A percentile compares a stretch with the other conserved stretches of the same genome.
Conservation (phyloP, 2,797 vertebrate species). For the Rhinophrynus dorsalis region DNA sequence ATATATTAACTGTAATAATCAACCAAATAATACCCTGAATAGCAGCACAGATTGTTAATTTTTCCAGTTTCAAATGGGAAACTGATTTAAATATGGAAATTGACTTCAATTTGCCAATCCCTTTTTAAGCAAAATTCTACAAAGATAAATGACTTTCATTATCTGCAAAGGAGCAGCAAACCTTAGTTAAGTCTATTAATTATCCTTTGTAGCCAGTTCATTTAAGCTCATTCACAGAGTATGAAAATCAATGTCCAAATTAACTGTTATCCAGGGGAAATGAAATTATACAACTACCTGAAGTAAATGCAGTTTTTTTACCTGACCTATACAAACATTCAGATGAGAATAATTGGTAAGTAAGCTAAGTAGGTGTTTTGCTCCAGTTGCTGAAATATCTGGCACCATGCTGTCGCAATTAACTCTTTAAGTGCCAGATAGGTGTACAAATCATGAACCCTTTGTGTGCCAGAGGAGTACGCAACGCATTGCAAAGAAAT, state of each 20-base stretch:
- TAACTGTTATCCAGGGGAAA: slow-evolving; percentile 16
- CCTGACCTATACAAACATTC: not conserved
- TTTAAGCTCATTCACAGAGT: slow-evolving; percentile 14
- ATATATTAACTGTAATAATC: slow-evolving; percentile 13
- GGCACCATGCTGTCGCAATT: too few relatives aligned
- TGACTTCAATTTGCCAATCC: slow-evolving; percentile 56
- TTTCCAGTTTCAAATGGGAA: slow-evolving; percentile 34
- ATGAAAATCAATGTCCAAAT: slow-evolving; percentile 46
- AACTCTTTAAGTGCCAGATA: too few relatives aligned
- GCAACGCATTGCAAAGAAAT: too few relatives aligned
- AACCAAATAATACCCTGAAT: not conserved
- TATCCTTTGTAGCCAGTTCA: slow-evolving; percentile 25
- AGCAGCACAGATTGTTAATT: slow-evolving; percentile 17
- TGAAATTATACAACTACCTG: not conserved
- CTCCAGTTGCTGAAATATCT: slow-evolving; percentile 62
- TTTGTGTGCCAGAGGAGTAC: too few relatives aligned
- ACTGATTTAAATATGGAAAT: slow-evolving; percentile 61
- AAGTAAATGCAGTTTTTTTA: slow-evolving; percentile 10
- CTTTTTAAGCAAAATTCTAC: slow-evolving; percentile 45
- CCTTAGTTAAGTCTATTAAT: slow-evolving; percentile 50
- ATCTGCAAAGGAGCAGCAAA: slow-evolving; percentile 55
- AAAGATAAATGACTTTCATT: slow-evolving; percentile 57
- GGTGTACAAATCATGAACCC: too few relatives aligned
- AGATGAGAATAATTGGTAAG: not conserved
- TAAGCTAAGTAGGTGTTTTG: slow-evolving; percentile 47